These are phyloP conservation scores for Chrysocyon brachyurus DNA, from an alignment of 2,797 vertebrate species.

Conservation along the genomic window DNA sequence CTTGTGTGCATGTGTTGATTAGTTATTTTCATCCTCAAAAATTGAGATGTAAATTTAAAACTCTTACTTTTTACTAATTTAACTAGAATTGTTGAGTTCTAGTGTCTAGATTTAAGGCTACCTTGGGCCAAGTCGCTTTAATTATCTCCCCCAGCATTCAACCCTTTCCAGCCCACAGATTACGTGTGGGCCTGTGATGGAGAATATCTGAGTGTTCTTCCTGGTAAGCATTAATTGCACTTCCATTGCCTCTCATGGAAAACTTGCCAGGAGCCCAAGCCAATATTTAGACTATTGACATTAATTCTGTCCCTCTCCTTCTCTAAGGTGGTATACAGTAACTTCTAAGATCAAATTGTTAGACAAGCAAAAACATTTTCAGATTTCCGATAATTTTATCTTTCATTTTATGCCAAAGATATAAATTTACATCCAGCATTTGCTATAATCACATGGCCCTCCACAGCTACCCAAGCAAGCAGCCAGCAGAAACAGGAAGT, in stretches of 20 bases:
- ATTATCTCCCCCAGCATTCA: not conserved
- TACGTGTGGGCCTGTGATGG: not conserved
- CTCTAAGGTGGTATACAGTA: constrained; percentile 66
- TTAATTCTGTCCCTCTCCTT: constrained; percentile 53
- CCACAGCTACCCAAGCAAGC: constrained; percentile 51
- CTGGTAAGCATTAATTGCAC: constrained; percentile 14
- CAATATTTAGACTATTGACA: constrained; percentile 78
- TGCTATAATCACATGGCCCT: constrained; percentile 65
- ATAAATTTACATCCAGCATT: constrained; percentile 77
- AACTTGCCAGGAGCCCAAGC: constrained; percentile 56
- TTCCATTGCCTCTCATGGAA: not conserved
- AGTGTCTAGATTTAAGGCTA: not conserved
- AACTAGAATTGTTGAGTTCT: constrained; percentile 10
- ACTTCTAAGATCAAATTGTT: constrained; percentile 77
- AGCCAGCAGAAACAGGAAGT: constrained; percentile 77
- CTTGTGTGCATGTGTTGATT: not conserved
- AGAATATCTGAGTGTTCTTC: constrained; percentile 45
- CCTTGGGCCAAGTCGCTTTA: constrained; percentile 1
- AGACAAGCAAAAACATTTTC: constrained; percentile 80
- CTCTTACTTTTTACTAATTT: not conserved
- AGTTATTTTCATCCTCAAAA: constrained; percentile 37
- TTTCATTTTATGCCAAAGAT: constrained; percentile 83
- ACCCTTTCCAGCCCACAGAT: not conserved
- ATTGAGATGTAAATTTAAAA: not conserved
- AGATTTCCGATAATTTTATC: constrained; percentile 76